These are phyloP conservation scores for Plagodis pulveraria DNA, from an alignment of 2,888 invertebrate species.

Conservation along the genomic window DNA sequence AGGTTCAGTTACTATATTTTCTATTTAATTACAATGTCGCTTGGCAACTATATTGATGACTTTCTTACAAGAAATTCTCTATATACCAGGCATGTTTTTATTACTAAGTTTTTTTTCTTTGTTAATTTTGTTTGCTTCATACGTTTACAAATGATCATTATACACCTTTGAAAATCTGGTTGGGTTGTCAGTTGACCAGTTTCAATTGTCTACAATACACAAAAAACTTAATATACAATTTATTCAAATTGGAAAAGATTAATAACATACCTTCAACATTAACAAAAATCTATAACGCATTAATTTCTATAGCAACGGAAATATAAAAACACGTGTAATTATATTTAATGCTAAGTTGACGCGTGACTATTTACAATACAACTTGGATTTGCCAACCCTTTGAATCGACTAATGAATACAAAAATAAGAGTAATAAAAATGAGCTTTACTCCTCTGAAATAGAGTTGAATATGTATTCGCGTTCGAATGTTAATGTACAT, in stretches of 20 bases:
- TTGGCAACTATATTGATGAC: no score
- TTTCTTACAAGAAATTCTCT: no score
- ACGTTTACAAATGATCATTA: no score
- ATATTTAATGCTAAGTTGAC: slow-evolving; percentile 73
- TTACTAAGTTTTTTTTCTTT: no score
- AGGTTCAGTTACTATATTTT: no score
- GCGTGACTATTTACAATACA: slow-evolving; percentile 82
- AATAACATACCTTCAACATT: slow-evolving; percentile 28
- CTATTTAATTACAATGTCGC: no score
- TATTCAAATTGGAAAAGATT: slow-evolving; percentile 33
- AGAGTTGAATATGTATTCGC: slow-evolving; percentile 41
- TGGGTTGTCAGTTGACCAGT: no score
- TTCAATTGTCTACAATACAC: slow-evolving; percentile 1
- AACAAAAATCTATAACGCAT: slow-evolving; percentile 43
- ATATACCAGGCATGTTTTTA: no score
- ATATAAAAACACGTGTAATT: slow-evolving; percentile 74
- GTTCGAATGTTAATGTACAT: slow-evolving; percentile 57
- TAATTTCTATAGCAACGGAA: slow-evolving; percentile 75
- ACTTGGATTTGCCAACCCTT: slow-evolving; percentile 84
- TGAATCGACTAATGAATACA: slow-evolving; percentile 77
- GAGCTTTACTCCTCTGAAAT: slow-evolving; percentile 42
- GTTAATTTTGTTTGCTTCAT: no score
- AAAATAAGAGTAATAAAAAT: slow-evolving; percentile 28
- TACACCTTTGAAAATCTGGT: no score
- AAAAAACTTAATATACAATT: slow-evolving; percentile 1